A percentile compares a stretch with the other conserved stretches of the same genome.
Conservation (phyloP, 2,888 invertebrate species). For the Caenorhabditis parvicauda region DNA sequence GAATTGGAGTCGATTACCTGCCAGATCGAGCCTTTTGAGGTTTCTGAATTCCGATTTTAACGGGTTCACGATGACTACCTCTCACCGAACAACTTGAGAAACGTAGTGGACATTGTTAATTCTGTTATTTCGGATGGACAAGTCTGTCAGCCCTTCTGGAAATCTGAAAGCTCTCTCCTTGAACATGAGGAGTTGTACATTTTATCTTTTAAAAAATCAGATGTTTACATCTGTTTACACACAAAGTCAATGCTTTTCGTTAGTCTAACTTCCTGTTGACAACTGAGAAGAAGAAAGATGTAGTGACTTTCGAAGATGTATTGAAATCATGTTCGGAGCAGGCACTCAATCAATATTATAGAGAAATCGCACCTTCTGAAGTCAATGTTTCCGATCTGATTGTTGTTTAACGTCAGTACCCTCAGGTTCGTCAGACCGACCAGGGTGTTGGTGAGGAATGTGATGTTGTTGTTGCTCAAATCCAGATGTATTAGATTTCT, state of each 20-base stretch:
- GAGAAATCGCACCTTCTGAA: constrained; percentile 21
- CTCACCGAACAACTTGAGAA: constrained; percentile 29
- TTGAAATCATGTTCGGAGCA: neutral
- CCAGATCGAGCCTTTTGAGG: constrained; percentile 37
- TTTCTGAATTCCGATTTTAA: constrained; percentile 25
- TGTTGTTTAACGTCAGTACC: constrained; percentile 40
- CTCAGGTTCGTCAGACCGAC: constrained; percentile 28
- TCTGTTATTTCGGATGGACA: constrained; percentile 40
- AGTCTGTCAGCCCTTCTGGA: constrained; percentile 41
- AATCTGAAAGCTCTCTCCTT: constrained; percentile 25
- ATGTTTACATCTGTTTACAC: too few relatives aligned
- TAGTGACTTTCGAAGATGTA: neutral
- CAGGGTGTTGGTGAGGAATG: constrained; percentile 43
- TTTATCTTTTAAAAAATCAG: too few relatives aligned
- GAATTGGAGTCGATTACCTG: constrained; percentile 42
- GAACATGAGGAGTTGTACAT: too few relatives aligned
- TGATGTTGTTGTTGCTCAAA: constrained; percentile 39
- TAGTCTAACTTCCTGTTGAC: neutral
- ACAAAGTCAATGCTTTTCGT: neutral
- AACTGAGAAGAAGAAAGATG: neutral
- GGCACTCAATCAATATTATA: neutral
- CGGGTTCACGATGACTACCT: too few relatives aligned
- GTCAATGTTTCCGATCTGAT: constrained; percentile 41
- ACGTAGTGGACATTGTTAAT: constrained; percentile 39
- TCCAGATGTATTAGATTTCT: constrained; percentile 46